Percentiles rank a stretch among this genome's conserved stretches.
Conservation (phyloP, 2,797 vertebrate species). For the Hipposideros larvatus region DNA sequence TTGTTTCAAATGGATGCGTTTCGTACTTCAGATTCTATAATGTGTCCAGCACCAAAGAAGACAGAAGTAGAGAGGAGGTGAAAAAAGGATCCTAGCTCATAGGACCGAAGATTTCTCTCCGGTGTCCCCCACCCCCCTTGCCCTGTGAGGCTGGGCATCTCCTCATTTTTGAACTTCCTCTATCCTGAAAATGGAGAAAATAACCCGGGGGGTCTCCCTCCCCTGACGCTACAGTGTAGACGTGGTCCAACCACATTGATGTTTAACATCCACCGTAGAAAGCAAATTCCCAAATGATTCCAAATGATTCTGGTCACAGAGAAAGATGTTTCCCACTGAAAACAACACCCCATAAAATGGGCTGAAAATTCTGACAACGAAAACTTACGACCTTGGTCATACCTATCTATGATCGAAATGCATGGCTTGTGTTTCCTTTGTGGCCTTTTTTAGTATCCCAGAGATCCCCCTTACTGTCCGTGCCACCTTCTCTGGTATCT, state of each 20-base stretch:
- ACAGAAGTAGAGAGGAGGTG: not conserved
- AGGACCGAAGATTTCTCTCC: not conserved
- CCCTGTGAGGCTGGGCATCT: not conserved
- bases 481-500: not conserved
- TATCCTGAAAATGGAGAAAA: not conserved
- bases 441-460: not conserved
- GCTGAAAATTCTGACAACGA: not conserved
- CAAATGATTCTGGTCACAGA: not conserved
- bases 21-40: slow-evolving; percentile 80
- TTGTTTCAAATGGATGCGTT: slow-evolving; percentile 74
- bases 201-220: not conserved
- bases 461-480: not conserved
- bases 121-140: not conserved
- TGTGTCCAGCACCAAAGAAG: slow-evolving; percentile 64
- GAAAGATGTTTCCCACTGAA: not conserved
- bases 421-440: not conserved
- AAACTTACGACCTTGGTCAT: not conserved
- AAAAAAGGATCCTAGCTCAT: not conserved
- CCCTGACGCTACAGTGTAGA: not conserved
- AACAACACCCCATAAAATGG: not conserved
- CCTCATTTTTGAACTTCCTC: not conserved
- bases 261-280: not conserved
- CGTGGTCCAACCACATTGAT: not conserved
- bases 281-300: not conserved
- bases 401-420: not conserved